Conservation (phyloP, 2,797 vertebrate species). For the Borostomias antarcticus region DNA sequence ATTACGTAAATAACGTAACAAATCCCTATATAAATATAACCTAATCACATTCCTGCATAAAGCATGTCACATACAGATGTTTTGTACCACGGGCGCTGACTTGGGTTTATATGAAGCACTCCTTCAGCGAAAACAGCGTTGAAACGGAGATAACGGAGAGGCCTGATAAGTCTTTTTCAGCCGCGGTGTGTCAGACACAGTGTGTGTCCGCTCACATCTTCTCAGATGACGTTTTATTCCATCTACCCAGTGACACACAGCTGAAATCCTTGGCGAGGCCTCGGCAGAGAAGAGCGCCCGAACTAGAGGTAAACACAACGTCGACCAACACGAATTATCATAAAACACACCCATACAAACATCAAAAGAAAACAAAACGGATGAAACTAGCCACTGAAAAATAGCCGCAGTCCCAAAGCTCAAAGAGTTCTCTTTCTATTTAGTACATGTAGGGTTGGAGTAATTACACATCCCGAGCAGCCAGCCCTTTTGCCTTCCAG, state of each 20-base stretch:
- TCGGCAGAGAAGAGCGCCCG: neutral
- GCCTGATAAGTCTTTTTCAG: constrained; percentile 23
- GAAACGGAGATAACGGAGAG: constrained; percentile 30
- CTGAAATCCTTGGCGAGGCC: constrained; percentile 12
- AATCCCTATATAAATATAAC: constrained; percentile 31
- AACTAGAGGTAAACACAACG: too few relatives aligned
- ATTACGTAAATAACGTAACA: constrained; percentile 33
- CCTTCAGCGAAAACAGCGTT: constrained; percentile 24
- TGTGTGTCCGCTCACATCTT: constrained; percentile 10
- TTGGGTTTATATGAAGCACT: constrained; percentile 31
- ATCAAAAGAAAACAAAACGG: neutral
- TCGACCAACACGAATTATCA: neutral
- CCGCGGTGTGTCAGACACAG: neutral
- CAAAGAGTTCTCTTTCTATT: constrained; percentile 23
- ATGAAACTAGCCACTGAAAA: constrained; percentile 16
- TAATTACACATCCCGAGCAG: constrained; percentile 28
- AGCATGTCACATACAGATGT: constrained; percentile 35
- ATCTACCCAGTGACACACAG: neutral
- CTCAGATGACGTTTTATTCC: constrained; percentile 3
- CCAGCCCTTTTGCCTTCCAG: constrained; percentile 21
- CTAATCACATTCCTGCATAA: constrained; percentile 33
- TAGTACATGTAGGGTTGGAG: constrained; percentile 41
- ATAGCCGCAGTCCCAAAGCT: constrained; percentile 15
- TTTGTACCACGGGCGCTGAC: constrained; percentile 39
- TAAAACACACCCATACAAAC: neutral